Conservation (phyloP, 2,797 vertebrate genomes). For the Remorina albescens region DNA sequence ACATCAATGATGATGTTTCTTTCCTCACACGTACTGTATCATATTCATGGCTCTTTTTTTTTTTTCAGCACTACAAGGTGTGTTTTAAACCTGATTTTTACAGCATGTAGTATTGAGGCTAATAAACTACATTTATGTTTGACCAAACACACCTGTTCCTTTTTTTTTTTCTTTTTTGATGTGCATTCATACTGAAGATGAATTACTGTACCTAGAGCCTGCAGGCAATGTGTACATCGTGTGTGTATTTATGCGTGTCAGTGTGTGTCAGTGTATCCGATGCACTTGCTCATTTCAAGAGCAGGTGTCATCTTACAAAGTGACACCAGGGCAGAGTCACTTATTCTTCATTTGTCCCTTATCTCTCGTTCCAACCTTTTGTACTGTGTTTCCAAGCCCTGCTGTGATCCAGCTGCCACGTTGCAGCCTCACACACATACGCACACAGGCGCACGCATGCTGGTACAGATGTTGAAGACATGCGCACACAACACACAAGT, state of each 20-base stretch:
- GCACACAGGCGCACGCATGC: conserved; percentile 10
- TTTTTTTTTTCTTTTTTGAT: no score
- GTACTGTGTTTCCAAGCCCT: conserved; percentile 15
- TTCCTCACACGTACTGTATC: neutral
- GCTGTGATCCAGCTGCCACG: conserved; percentile 20
- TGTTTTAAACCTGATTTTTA: conserved; percentile 11
- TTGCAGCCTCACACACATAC: neutral
- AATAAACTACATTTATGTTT: neutral
- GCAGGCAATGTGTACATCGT: conserved; percentile 24
- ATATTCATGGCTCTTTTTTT: neutral
- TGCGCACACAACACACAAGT: conserved; percentile 24
- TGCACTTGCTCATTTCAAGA: conserved; percentile 12
- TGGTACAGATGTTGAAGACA: neutral
- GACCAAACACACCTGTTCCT: neutral
- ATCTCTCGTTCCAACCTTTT: conserved; percentile 28
- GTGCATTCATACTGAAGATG: conserved; percentile 35
- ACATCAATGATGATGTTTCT: neutral
- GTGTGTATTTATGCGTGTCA: neutral
- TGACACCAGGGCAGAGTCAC: conserved; percentile 11
- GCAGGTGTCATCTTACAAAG: conserved; percentile 30
- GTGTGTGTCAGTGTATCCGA: neutral
- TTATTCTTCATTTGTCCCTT: conserved; percentile 30
- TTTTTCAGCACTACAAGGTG: neutral
- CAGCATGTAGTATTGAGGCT: neutral
- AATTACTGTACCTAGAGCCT: conserved; percentile 31